Conservation (phyloP, 1,140 invertebrate genomes). For the Drosophila jambulina region DNA sequence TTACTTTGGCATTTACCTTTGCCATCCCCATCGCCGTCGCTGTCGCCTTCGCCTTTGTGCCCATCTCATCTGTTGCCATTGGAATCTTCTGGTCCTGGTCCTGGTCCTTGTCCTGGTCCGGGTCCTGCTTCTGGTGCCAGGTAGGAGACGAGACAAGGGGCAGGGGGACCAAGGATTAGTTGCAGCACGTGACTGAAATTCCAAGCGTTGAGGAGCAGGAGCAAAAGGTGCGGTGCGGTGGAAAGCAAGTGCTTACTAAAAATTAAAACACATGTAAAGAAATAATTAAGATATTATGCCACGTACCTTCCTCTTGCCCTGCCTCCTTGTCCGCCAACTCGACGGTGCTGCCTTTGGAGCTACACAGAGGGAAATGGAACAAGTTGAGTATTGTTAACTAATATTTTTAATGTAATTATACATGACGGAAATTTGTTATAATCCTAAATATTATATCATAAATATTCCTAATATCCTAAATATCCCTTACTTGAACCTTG, state of each 20-base stretch:
- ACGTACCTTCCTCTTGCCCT: slow-evolving; percentile 29
- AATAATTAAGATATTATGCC: slow-evolving; percentile 82
- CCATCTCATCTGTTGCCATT: slow-evolving; percentile 68
- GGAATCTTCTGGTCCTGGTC: slow-evolving; percentile 23
- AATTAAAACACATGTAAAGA: slow-evolving; percentile 83
- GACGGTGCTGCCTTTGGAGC: not conserved
- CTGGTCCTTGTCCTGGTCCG: not conserved
- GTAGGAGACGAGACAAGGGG: not conserved
- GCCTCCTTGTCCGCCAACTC: not conserved
- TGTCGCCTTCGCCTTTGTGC: slow-evolving; percentile 11
- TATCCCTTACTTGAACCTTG: too few relatives aligned
- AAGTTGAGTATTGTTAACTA: not conserved
- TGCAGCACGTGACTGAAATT: slow-evolving; percentile 81
- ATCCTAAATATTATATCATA: not conserved
- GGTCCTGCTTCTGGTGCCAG: not conserved
- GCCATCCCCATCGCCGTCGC: slow-evolving; percentile 25
- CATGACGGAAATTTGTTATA: not conserved
- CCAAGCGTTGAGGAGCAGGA: slow-evolving; percentile 31
- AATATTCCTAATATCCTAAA: too few relatives aligned
- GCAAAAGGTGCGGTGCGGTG: not conserved
- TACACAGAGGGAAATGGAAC: not conserved
- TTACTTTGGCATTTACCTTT: slow-evolving; percentile 77
- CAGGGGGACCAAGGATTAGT: slow-evolving; percentile 57
- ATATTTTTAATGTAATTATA: not conserved
- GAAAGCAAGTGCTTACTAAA: slow-evolving; percentile 70